These are phyloP conservation scores for Dynastes maya DNA, from an alignment of 2,888 invertebrate species.

Conservation along the genomic window DNA sequence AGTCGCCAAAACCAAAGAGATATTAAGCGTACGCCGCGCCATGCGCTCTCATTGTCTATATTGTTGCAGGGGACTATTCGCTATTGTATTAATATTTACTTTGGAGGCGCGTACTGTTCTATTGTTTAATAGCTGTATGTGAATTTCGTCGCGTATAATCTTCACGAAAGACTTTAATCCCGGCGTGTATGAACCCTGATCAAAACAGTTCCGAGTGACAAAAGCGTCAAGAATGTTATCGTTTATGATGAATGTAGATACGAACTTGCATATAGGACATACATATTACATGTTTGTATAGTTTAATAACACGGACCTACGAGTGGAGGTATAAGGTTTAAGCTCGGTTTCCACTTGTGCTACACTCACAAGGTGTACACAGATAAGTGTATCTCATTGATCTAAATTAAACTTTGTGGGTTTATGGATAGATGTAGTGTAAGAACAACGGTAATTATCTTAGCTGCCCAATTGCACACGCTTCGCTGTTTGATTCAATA, in stretches of 20 bases:
- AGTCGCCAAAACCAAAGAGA: slow-evolving; percentile 17
- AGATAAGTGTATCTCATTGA: too few relatives aligned
- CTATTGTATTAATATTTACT: slow-evolving; percentile 37
- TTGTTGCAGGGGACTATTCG: slow-evolving; percentile 9
- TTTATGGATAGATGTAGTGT: too few relatives aligned
- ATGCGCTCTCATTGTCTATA: slow-evolving; percentile 1
- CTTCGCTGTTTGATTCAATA: too few relatives aligned
- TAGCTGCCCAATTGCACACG: too few relatives aligned
- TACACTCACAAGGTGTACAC: too few relatives aligned
- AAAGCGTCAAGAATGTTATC: not conserved
- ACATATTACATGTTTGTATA: too few relatives aligned
- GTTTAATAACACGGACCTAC: too few relatives aligned
- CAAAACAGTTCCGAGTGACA: slow-evolving; percentile 10
- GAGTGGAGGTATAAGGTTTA: too few relatives aligned
- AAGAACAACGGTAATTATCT: too few relatives aligned
- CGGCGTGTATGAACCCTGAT: slow-evolving; percentile 14
- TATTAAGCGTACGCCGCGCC: not conserved
- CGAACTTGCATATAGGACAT: not conserved
- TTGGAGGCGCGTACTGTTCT: not conserved
- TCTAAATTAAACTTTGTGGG: too few relatives aligned
- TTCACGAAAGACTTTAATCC: slow-evolving; percentile 27
- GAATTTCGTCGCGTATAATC: slow-evolving; percentile 7
- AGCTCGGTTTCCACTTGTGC: too few relatives aligned
- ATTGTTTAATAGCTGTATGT: slow-evolving; percentile 23
- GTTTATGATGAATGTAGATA: not conserved